Base-by-base conservation (phyloP, 2,888 invertebrate species). In the Lampropteryx suffumata region DNA sequence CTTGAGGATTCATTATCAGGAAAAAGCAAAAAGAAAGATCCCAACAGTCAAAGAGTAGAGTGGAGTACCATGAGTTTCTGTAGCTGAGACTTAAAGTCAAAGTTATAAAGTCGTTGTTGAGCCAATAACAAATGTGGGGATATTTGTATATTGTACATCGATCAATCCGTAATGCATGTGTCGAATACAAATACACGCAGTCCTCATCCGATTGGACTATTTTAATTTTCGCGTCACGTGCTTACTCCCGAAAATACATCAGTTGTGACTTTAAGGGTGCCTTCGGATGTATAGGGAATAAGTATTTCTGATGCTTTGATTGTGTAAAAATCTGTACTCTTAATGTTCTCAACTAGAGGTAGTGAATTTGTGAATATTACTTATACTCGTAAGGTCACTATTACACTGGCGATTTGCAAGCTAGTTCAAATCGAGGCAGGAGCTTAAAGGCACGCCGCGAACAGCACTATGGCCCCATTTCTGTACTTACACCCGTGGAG, bases 91-190 rank as follows among this genome's bases (percentile, higher is more conserved):
- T n/a, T 50, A 42, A 5, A 27, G 12, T 36, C 10, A 17, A 6
- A 1, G 30, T 0, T 14, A 47, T 41, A 55, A 48, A 27, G 44
- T 33, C 37, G 6, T 49, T 21, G 30, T 49, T 50, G 21, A 35
- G 11, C 35, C 50, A 46, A 39, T 36, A 47, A 29, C 30, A n/a
- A 35, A 26, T 46, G 13, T 10, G 2, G 24, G 28, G 39, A 27
- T 35, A 37, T 41, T 26, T 33, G 46, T 47, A 40, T 47, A 30
- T 37, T 27, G 34, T 50, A 42, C 49, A 54, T 55, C 55, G 51
- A 59, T 61, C 59, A 57, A 33, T 30, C 34, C 42, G 41, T 30
- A 34, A 26, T 57, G 57, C 55, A 59, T 50, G 54, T 54, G 46
- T 35, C 42, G 54, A 57, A 62, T 56, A 56, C 53, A 50, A 48